Evolutionary conservation across 2,113 vertebrate species (phyloP).

Genomic region (Machaerirhynchus nigripectus): DNA sequence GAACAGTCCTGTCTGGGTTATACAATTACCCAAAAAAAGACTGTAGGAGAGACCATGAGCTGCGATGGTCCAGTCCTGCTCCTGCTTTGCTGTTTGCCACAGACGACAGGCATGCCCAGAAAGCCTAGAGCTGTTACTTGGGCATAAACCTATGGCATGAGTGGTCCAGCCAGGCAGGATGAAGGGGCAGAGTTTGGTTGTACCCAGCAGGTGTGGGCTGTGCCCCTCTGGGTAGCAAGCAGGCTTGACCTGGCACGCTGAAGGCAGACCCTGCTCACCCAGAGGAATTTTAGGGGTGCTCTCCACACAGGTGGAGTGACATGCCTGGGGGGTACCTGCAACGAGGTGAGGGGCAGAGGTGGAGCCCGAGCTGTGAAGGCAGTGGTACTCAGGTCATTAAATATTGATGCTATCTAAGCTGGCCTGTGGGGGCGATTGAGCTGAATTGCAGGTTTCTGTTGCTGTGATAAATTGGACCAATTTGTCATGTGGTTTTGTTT

Average conservation of each 20-base stretch:
- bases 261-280: neutral
- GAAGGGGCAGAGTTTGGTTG: neutral
- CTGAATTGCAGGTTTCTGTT: slow-evolving; percentile 54
- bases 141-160: rapidly evolving
- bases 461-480: slow-evolving; percentile 49
- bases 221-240: neutral
- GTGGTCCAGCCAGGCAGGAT: neutral
- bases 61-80: neutral
- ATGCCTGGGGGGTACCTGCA: neutral
- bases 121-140: neutral
- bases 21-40: neutral
- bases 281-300: neutral
- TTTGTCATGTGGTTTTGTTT: slow-evolving; percentile 55
- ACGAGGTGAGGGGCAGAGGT: neutral
- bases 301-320: neutral
- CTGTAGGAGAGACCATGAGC: neutral
- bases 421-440: slow-evolving; percentile 25
- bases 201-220: neutral
- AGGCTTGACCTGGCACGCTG: neutral
- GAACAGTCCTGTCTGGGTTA: neutral
- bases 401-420: slow-evolving; percentile 2
- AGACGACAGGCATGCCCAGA: neutral
- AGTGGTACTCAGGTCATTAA: neutral
- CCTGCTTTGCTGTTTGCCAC: neutral
- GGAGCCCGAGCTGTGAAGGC: neutral